These are phyloP conservation scores for Nipponacmea schrenckii DNA, from an alignment of 2,888 invertebrate genomes.

Conservation along the genomic window DNA sequence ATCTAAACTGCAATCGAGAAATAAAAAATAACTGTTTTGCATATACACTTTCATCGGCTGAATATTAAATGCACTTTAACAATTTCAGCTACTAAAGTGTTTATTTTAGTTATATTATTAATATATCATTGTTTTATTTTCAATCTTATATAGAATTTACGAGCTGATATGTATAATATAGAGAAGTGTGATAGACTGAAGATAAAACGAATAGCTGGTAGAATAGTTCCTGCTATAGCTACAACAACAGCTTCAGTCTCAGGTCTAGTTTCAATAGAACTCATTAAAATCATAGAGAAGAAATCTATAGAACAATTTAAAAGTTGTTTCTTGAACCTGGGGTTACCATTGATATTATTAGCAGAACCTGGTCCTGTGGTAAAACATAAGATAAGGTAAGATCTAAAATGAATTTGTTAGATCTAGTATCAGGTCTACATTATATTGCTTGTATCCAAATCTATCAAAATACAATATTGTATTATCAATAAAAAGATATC, in stretches of 20 bases:
- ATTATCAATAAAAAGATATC: no score
- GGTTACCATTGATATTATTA: conserved; percentile 63
- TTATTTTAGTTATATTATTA: no score
- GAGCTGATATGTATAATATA: conserved; percentile 67
- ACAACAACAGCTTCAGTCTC: conserved; percentile 69
- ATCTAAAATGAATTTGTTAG: not conserved
- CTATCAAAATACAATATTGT: no score
- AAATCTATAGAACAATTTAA: conserved; percentile 52
- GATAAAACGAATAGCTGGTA: conserved; percentile 67
- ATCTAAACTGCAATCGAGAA: no score
- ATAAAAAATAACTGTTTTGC: no score
- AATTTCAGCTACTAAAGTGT: no score
- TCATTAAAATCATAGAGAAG: conserved; percentile 60
- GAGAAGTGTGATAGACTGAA: conserved; percentile 62
- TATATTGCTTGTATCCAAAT: not conserved
- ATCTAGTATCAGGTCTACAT: not conserved
- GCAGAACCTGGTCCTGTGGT: conserved; percentile 64
- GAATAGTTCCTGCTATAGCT: conserved; percentile 69
- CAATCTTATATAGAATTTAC: conserved; percentile 57
- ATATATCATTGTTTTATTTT: not conserved
- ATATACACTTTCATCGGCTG: no score
- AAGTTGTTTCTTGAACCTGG: conserved; percentile 67
- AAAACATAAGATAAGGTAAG: conserved; percentile 55
- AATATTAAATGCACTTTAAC: no score
- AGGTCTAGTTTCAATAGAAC: conserved; percentile 66